A percentile compares a stretch with the other conserved stretches of the same genome.
Conservation (phyloP, 2,888 invertebrate genomes). For the Microplitis deprimator region DNA sequence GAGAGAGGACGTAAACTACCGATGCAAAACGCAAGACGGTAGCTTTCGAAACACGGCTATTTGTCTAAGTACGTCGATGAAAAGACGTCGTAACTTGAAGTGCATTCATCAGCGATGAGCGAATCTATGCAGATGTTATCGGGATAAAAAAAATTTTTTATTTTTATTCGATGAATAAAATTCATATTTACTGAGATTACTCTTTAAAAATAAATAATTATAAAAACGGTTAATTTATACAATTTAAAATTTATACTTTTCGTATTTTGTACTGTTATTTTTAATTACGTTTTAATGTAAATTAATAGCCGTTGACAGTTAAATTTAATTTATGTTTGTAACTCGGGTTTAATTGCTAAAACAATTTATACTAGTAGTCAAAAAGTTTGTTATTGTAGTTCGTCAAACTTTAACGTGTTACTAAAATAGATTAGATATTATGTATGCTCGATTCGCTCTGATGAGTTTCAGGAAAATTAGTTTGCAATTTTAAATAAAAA, state of each 20-base stretch:
- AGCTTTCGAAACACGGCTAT: too few relatives aligned
- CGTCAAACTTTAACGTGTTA: conserved; percentile 13
- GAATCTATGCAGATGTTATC: too few relatives aligned
- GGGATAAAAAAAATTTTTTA: too few relatives aligned
- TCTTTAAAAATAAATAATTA: too few relatives aligned
- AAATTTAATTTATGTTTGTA: neutral
- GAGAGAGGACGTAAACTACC: too few relatives aligned
- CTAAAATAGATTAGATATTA: neutral
- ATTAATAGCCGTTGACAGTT: neutral
- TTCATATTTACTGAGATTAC: too few relatives aligned
- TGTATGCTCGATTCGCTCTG: neutral
- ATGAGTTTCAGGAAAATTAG: neutral
- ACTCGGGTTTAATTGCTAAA: neutral
- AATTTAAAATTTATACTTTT: neutral
- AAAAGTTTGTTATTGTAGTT: conserved; percentile 6
- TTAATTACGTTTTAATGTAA: neutral
- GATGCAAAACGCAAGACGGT: too few relatives aligned
- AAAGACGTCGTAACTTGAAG: too few relatives aligned
- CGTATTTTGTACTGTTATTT: neutral
- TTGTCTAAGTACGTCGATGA: too few relatives aligned
- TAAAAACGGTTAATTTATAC: neutral
- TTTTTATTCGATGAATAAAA: too few relatives aligned
- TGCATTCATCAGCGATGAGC: too few relatives aligned
- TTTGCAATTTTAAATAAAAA: neutral
- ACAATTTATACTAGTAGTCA: conserved; percentile 5